A percentile compares a stretch with the other conserved stretches of the same genome.
These are phyloP conservation scores for Microcebus jonahi DNA, from an alignment of 2,113 vertebrate species.

Conservation along the genomic window DNA sequence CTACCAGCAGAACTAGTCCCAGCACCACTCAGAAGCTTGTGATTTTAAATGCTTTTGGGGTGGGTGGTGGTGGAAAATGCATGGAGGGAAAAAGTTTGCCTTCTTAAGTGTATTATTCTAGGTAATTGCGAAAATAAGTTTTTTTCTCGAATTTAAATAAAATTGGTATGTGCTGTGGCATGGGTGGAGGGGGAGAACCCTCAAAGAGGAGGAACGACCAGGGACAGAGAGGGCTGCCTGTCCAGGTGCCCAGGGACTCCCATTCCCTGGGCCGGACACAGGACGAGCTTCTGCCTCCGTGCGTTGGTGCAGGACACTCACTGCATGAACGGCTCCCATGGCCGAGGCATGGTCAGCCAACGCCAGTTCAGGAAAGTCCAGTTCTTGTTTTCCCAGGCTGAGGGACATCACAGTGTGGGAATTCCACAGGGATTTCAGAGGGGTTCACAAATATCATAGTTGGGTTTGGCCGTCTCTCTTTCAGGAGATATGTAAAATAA, in stretches of 20 bases:
- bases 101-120: not conserved
- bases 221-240: not conserved
- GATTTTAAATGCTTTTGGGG: not conserved
- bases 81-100: not conserved
- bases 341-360: not conserved
- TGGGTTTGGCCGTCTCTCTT: not conserved
- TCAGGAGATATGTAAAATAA: not conserved
- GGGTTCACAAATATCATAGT: not conserved
- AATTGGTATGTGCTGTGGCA: not conserved
- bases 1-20: not conserved
- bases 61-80: not conserved
- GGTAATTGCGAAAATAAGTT: not conserved
- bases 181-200: not conserved
- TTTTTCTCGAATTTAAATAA: not conserved
- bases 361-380: not conserved
- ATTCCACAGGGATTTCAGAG: not conserved
- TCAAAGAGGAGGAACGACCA: not conserved
- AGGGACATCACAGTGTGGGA: not conserved
- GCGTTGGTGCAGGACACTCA: not conserved
- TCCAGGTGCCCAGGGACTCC: not conserved
- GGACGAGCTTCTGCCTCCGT: not conserved
- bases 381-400: not conserved
- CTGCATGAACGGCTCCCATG: accelerated
- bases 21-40: not conserved
- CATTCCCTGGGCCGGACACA: accelerated